Evolutionary conservation across 2,888 invertebrate species (phyloP).

Genomic region (Orchesellides sinensis): DNA sequence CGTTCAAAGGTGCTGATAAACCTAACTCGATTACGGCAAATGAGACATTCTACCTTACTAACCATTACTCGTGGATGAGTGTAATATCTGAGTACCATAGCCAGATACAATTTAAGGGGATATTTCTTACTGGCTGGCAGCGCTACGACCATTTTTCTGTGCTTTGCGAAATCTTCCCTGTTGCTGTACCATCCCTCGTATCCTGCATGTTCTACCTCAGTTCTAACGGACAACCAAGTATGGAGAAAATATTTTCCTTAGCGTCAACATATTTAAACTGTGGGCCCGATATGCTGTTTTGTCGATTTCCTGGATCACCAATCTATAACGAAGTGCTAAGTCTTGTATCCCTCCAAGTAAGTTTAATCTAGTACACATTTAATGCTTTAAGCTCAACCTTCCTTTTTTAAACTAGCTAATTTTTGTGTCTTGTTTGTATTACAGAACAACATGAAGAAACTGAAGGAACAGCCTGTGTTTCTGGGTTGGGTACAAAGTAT

Average conservation of each 20-base stretch:
- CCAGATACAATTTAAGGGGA: conserved; percentile 80
- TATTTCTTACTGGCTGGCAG: conserved; percentile 84
- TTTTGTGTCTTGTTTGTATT: conserved; percentile 8
- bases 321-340: conserved; percentile 64
- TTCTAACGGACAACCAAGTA: conserved; percentile 42
- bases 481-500: conserved; percentile 68
- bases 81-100: conserved; percentile 77
- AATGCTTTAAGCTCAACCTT: too few species aligned
- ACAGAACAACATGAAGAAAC: conserved; percentile 56
- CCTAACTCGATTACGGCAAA: conserved; percentile 78
- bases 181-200: conserved; percentile 82
- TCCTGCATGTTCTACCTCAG: conserved; percentile 80
- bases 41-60: conserved; percentile 82
- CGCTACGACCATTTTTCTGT: conserved; percentile 83
- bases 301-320: conserved; percentile 71
- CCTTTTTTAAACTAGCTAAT: too few species aligned
- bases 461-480: conserved; percentile 66
- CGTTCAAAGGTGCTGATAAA: conserved; percentile 85
- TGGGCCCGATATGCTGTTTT: conserved; percentile 62
- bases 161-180: conserved; percentile 82
- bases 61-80: conserved; percentile 85
- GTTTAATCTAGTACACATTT: background rate
- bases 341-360: conserved; percentile 21
- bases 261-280: conserved; percentile 65
- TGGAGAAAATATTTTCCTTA: conserved; percentile 67